A percentile compares a stretch with the other conserved stretches of the same genome.
Evolutionary conservation across 2,797 vertebrate species (phyloP).

Genomic region (Synanceia verrucosa): DNA sequence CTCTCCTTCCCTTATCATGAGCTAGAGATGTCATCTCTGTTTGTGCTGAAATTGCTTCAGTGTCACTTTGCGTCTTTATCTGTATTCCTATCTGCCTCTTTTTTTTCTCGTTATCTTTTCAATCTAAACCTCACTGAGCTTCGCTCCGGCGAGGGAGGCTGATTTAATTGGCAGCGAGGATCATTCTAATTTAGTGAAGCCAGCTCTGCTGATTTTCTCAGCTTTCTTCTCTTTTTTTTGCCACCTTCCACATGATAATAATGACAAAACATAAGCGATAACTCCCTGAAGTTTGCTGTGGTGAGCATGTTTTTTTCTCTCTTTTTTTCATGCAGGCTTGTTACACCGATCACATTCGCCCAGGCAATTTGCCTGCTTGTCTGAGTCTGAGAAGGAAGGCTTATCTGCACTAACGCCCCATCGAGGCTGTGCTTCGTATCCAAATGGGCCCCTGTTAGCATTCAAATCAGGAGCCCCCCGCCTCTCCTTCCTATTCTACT

Average conservation of each 20-base stretch:
- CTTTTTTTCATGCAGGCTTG: constrained; percentile 41
- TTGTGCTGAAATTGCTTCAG: constrained; percentile 35
- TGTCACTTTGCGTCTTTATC: constrained; percentile 54
- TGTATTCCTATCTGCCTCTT: constrained; percentile 46
- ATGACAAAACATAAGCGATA: constrained; percentile 61
- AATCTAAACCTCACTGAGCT: constrained; percentile 60
- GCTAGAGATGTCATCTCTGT: constrained; percentile 16
- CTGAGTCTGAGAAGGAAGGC: constrained; percentile 69
- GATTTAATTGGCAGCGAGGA: constrained; percentile 76
- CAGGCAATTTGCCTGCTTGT: constrained; percentile 79
- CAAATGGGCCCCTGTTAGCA: constrained; percentile 68
- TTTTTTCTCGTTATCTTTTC: constrained; percentile 66
- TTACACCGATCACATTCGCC: constrained; percentile 76
- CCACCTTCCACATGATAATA: constrained; percentile 62
- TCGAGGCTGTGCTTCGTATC: constrained; percentile 51
- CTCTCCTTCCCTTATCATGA: background rate
- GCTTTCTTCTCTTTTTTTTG: constrained; percentile 20
- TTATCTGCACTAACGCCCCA: constrained; percentile 76
- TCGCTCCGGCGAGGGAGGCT: constrained; percentile 34
- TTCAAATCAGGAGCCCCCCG: constrained; percentile 69
- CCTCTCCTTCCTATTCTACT: constrained; percentile 36
- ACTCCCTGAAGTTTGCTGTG: constrained; percentile 52
- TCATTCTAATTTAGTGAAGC: constrained; percentile 66
- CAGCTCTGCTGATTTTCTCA: constrained; percentile 41
- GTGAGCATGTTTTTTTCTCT: constrained; percentile 12